phyloP scores from a whole-genome alignment of 2,797 vertebrate species.

The Pseudotriccus pelzelni region DNA sequence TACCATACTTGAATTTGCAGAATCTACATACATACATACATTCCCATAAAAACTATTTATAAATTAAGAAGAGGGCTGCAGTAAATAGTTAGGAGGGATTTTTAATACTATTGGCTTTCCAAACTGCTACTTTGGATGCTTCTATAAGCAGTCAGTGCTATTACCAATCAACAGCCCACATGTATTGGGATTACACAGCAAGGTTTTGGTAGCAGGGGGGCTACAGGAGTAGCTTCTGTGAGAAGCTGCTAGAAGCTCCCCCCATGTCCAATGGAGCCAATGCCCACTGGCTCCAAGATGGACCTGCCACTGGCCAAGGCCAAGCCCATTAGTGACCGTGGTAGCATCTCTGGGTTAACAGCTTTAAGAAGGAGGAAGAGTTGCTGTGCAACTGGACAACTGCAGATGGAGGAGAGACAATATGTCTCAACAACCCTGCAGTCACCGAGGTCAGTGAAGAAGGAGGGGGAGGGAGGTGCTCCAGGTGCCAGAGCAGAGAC shows the following conservation, averaged over 20 bases:
- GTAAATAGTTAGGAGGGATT: background rate
- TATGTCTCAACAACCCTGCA: background rate
- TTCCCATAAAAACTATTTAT: background rate
- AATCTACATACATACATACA: background rate
- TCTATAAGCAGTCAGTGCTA: background rate
- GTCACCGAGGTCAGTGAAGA: background rate
- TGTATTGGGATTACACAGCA: background rate
- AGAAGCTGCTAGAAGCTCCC: background rate
- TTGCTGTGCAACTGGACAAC: background rate
- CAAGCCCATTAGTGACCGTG: background rate
- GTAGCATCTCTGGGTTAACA: accelerated
- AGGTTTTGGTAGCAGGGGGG: background rate
- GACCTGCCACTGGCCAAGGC: background rate
- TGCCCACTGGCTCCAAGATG: background rate
- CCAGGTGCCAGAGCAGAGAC: background rate
- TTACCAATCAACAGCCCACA: background rate
- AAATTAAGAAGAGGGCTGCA: background rate
- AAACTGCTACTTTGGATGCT: background rate
- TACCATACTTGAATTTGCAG: background rate
- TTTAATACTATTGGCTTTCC: background rate
- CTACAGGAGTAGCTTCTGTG: background rate
- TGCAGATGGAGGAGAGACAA: background rate
- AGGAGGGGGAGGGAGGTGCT: background rate
- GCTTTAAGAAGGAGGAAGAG: background rate
- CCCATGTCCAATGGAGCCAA: background rate